Percentiles rank a stretch among this genome's conserved stretches.
Evolutionary conservation across 2,888 invertebrate genomes (phyloP).

Genomic region (Amblyjoppa fuscipennis): DNA sequence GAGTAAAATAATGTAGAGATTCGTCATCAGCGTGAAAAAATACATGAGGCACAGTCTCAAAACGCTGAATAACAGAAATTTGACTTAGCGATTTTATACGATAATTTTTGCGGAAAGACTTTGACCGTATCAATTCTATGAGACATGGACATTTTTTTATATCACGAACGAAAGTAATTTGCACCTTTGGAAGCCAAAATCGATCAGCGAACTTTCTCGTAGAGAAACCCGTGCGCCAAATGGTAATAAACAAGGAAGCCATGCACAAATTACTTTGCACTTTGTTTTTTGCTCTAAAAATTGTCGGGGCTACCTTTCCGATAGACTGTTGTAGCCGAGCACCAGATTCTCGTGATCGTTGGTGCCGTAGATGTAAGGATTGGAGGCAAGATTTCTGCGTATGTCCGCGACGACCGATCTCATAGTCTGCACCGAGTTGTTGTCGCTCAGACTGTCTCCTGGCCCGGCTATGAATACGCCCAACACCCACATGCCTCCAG

Average conservation of each 20-base stretch:
- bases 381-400: conserved; percentile 86
- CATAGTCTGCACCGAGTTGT: conserved; percentile 87
- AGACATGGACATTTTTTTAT: not conserved
- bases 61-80: too few relatives aligned
- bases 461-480: conserved; percentile 92
- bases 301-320: conserved; percentile 84
- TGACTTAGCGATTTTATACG: too few relatives aligned
- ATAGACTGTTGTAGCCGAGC: conserved; percentile 86
- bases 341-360: conserved; percentile 88
- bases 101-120: not conserved
- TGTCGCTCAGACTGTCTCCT: conserved; percentile 88
- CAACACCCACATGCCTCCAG: conserved; percentile 95
- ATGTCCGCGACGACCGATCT: conserved; percentile 87
- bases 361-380: conserved; percentile 88
- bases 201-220: too few relatives aligned
- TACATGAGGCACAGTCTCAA: too few relatives aligned
- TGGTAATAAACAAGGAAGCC: too few relatives aligned
- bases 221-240: too few relatives aligned
- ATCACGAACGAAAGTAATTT: not conserved
- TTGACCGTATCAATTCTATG: not conserved
- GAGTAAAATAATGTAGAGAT: too few relatives aligned
- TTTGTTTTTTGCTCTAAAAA: not conserved
- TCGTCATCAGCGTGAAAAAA: too few relatives aligned
- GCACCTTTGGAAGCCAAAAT: too few relatives aligned
- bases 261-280: too few relatives aligned